Base-by-base conservation (phyloP, 2,113 vertebrate genomes). In the Actenoides lindsayi region DNA sequence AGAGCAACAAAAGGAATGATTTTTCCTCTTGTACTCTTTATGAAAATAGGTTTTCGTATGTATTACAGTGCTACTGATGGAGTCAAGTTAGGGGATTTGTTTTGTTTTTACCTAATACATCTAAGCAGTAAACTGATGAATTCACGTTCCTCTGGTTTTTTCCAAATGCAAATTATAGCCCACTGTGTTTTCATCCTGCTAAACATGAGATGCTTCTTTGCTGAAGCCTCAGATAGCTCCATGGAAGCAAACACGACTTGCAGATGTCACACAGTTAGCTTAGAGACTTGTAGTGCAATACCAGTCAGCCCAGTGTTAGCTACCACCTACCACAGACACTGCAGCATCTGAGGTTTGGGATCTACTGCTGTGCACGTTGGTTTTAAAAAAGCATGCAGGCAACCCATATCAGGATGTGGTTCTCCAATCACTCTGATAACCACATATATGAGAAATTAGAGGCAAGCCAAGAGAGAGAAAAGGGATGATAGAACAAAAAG, bases 401-500 rank as follows among this genome's bases (percentile, higher is more conserved):
- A 81, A 30, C 4, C 41, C 77, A 0, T 7, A 37, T 6, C 7
- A 4, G 25, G 24, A 31, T 44, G 4, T 6, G 10, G 57, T 75
- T 51, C 56, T 75, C 60, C 23, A 51, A 54, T 30, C 31, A 59
- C 25, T 93, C n/a, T 25, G 74, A 9, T 16, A 63, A 39, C 4
- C n/a, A 67, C 28, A 17, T 1, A 23, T 1, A 6, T 28, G 51
- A 73, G 59, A 83, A 74, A 50, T 57, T 7, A 71, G 30, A 71
- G 48, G 8, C 69, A 81, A 88, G 33, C 27, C 39, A 84, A 83
- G 37, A 37, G 59, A 80, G 9, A 54, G 54, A 50, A 80, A 63
- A 53, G 28, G 56, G 19, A 89, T 39, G 46, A 86, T 0, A 85
- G 53, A 90, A 41, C 24, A 67, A 84, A 93, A 56, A 30, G 35